Percentiles rank a stretch among this genome's conserved stretches.
Evolutionary conservation across 2,797 vertebrate species (phyloP).

Genomic region (Sebastiscus albofasciatus): DNA sequence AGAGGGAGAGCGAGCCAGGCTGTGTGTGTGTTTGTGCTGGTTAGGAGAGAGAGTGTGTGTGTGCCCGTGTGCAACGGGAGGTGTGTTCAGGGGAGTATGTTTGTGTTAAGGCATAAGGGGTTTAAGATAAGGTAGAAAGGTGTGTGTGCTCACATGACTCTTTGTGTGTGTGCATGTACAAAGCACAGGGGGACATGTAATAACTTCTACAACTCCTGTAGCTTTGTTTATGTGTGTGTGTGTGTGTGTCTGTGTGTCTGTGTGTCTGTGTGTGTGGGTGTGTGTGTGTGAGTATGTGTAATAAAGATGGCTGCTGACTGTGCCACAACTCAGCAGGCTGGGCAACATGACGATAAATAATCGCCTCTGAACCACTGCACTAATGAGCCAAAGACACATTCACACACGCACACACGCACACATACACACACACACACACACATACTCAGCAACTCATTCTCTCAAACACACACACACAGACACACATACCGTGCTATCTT

Average conservation of each 20-base stretch:
- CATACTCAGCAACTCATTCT: neutral
- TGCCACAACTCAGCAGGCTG: conserved; percentile 72
- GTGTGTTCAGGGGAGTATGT: conserved; percentile 20
- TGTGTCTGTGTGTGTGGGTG: neutral
- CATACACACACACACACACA: neutral
- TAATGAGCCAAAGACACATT: conserved; percentile 66
- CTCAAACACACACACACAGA: neutral
- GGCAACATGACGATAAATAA: conserved; percentile 74
- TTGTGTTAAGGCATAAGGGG: conserved; percentile 23
- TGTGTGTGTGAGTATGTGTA: conserved; percentile 18
- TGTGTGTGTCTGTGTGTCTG: neutral
- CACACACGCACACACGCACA: neutral
- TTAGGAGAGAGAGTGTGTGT: neutral
- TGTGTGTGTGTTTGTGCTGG: neutral
- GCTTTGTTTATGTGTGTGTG: neutral
- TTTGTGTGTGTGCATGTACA: conserved; percentile 33
- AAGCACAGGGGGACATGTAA: conserved; percentile 55
- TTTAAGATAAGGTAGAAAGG: conserved; percentile 55
- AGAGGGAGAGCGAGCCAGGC: conserved; percentile 17
- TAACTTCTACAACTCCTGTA: conserved; percentile 55
- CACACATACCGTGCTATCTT: neutral
- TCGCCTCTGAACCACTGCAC: conserved; percentile 61
- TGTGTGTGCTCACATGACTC: neutral
- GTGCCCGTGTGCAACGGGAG: neutral
- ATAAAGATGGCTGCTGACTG: conserved; percentile 70